Percentiles rank a stretch among this genome's conserved stretches.
These are phyloP conservation scores for Solenopsis fugax DNA, from an alignment of 1,140 invertebrate species.

Conservation along the genomic window DNA sequence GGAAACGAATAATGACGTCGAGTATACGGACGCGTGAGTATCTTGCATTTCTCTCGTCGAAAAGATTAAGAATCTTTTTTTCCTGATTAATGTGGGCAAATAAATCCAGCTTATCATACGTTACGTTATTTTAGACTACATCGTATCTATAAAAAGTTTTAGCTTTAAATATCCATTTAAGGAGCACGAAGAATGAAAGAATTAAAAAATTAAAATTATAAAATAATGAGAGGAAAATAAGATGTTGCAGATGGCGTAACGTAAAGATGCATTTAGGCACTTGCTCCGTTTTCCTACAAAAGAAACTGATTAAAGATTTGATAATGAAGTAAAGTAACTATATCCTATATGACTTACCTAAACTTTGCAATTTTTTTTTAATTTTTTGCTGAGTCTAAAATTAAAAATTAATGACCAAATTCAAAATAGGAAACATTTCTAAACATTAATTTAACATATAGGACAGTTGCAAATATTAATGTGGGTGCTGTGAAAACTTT, in stretches of 20 bases:
- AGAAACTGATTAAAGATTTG: too few species aligned
- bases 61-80: background rate
- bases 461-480: too few species aligned
- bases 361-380: too few species aligned
- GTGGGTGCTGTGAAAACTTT: too few species aligned
- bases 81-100: background rate
- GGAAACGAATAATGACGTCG: slow-evolving; percentile 68
- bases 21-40: slow-evolving; percentile 72
- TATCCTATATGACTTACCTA: too few species aligned
- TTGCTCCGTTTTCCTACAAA: too few species aligned
- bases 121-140: background rate
- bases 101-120: background rate
- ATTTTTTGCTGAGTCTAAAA: too few species aligned
- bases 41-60: background rate
- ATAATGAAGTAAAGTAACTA: too few species aligned
- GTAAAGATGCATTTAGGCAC: too few species aligned
- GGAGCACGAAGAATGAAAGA: background rate
- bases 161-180: background rate
- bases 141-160: background rate
- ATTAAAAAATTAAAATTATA: background rate
- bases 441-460: too few species aligned
- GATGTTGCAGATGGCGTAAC: background rate
- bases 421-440: too few species aligned
- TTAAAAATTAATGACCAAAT: too few species aligned
- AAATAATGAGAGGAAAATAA: background rate